These are phyloP conservation scores for Palythoa grandis DNA, from an alignment of 92 coral and sea anemone genomes.

Conservation along the genomic window DNA sequence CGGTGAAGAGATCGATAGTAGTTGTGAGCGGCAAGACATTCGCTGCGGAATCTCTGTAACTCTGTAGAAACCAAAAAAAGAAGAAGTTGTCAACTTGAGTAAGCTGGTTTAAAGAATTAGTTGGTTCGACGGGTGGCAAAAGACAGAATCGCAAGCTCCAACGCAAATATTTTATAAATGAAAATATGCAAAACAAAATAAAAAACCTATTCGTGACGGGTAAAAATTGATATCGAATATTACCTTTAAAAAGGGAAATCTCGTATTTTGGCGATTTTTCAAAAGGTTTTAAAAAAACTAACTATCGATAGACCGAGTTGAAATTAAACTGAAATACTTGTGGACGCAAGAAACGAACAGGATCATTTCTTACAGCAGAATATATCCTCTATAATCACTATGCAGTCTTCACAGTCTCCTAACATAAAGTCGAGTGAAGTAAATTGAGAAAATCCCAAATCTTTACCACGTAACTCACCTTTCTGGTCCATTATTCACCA, in stretches of 20 bases:
- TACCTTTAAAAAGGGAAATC: conserved; percentile 26
- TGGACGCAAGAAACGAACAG: neutral
- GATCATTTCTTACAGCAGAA: conserved; percentile 3
- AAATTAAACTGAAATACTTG: neutral
- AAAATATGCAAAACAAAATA: conserved; percentile 21
- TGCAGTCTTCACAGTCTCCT: conserved; percentile 20
- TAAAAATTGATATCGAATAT: conserved; percentile 1
- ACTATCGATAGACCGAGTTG: neutral
- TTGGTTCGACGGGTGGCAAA: conserved; percentile 32
- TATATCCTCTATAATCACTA: conserved; percentile 17
- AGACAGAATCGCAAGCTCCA: conserved; percentile 1
- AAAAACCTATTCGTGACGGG: conserved; percentile 2
- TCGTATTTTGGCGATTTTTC: conserved; percentile 2
- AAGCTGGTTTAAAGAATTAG: neutral
- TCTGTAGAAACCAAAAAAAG: conserved; percentile 57
- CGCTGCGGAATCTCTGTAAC: conserved; percentile 92
- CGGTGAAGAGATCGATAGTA: conserved; percentile 90
- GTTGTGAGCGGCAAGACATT: conserved; percentile 92
- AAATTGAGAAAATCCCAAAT: neutral
- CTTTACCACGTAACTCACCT: neutral
- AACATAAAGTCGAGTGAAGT: conserved; percentile 9
- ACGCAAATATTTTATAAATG: conserved; percentile 34
- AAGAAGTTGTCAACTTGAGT: neutral
- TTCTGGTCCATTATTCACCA: conserved; percentile 23
- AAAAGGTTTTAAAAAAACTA: neutral